Evolutionary conservation across 2,888 invertebrate species (phyloP), one percentile per base, ranked within the genome.

Genomic region (Tineola bisselliella): DNA sequence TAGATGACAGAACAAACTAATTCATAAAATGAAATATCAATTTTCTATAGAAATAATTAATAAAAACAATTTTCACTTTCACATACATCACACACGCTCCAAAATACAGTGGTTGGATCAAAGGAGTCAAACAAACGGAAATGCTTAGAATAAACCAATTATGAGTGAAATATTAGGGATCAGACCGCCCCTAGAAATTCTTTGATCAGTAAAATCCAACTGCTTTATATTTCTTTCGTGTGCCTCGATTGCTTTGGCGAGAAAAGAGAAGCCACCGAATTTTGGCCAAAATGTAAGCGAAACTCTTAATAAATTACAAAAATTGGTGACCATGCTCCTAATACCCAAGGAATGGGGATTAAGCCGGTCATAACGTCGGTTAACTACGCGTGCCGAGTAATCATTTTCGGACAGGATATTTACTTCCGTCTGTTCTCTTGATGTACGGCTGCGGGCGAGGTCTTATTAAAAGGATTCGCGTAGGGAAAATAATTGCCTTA

Each of bases 91-190:
- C 48, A 48, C n/a, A 48, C 15, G n/a, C 13, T 10, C 48, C 48
- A 48, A 15, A 84, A 86, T 87, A 84, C 83, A 84, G 73, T 78
- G 72, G 25, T 68, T 77, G 83, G 86, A 87, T 87, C 87, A 87
- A 87, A 87, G 81, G 76, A 71, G 69, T 73, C 76, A 79, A 75
- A 83, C 79, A 82, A 75, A 83, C 82, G 84, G 84, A 79, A 81
- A 76, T 76, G 74, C 86, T 84, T 84, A 84, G 87, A 82, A 84
- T 87, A 87, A 86, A 86, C 87, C 87, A 87, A 87, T 87, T 87
- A 87, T 84, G 84, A 84, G 83, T 82, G 86, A 87, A 87, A 87
- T 87, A 86, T 87, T 87, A 84, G 84, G 86, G 86, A 87, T 86
- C 84, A 84, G 79, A 71, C 72, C 74, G 72, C 69, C 69, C 69